Evolutionary conservation across 2,797 vertebrate genomes (phyloP).

Genomic region (Bucorvus abyssinicus): DNA sequence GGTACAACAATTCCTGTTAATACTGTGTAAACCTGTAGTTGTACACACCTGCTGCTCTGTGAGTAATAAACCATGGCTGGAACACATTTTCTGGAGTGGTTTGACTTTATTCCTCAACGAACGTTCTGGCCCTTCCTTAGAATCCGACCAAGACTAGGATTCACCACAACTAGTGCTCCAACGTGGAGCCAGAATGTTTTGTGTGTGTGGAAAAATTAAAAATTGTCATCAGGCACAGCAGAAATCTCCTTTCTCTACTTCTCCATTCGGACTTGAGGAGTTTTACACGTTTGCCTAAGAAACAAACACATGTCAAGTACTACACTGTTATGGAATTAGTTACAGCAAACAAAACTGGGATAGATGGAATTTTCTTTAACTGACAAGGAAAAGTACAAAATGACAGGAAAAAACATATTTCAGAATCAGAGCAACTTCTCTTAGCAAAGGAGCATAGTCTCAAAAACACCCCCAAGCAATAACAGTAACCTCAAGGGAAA

Average conservation of each 20-base stretch:
- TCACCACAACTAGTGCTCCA: slow-evolving; percentile 71
- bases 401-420: not conserved
- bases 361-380: slow-evolving; percentile 35
- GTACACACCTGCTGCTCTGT: slow-evolving; percentile 77
- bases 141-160: slow-evolving; percentile 71
- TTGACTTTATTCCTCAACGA: slow-evolving; percentile 74
- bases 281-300: slow-evolving; percentile 80
- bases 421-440: slow-evolving; percentile 19
- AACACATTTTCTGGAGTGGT: slow-evolving; percentile 73
- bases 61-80: slow-evolving; percentile 69
- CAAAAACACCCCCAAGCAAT: not conserved
- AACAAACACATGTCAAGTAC: slow-evolving; percentile 77
- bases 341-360: slow-evolving; percentile 40
- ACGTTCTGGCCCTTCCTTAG: slow-evolving; percentile 76
- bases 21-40: slow-evolving; percentile 58
- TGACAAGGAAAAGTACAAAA: slow-evolving; percentile 15
- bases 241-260: slow-evolving; percentile 77
- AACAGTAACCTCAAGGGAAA: not conserved
- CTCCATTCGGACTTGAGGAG: slow-evolving; percentile 71
- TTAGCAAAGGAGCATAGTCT: not conserved
- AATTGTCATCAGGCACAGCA: slow-evolving; percentile 75
- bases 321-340: slow-evolving; percentile 58
- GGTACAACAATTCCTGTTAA: slow-evolving; percentile 50
- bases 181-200: slow-evolving; percentile 68
- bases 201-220: slow-evolving; percentile 73